Percentiles rank a stretch among this genome's conserved stretches.
These are phyloP conservation scores for Calliopum simillimum DNA, from an alignment of 2,888 invertebrate genomes.

Conservation along the genomic window DNA sequence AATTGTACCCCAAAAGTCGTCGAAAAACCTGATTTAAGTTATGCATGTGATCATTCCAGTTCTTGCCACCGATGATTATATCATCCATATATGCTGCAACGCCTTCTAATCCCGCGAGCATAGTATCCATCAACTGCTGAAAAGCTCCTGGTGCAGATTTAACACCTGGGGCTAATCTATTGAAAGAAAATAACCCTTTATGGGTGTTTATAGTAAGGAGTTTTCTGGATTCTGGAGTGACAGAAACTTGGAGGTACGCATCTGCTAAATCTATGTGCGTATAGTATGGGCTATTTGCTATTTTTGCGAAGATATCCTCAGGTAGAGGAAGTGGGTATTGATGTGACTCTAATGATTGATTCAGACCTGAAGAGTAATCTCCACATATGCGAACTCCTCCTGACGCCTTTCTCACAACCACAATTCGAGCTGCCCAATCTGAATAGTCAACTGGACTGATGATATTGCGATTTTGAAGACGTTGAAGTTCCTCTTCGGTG, in stretches of 20 bases:
- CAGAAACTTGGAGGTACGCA: slow-evolving; percentile 44
- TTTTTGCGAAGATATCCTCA: slow-evolving; percentile 37
- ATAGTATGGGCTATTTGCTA: slow-evolving; percentile 23
- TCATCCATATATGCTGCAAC: no score
- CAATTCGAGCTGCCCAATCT: slow-evolving; percentile 46
- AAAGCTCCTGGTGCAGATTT: slow-evolving; percentile 25
- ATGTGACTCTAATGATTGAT: slow-evolving; percentile 38
- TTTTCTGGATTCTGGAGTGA: slow-evolving; percentile 38
- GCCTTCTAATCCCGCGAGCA: no score
- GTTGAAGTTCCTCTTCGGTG: slow-evolving; percentile 37
- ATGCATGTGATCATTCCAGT: no score
- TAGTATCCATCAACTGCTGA: slow-evolving; percentile 4
- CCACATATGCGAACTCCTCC: slow-evolving; percentile 43
- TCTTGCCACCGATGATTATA: no score
- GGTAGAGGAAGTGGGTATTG: slow-evolving; percentile 40
- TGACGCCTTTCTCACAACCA: slow-evolving; percentile 36
- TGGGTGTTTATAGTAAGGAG: slow-evolving; percentile 40
- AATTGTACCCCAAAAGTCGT: no score
- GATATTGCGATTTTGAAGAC: slow-evolving; percentile 36
- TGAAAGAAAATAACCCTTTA: slow-evolving; percentile 38
- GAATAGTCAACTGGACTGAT: slow-evolving; percentile 41
- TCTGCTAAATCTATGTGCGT: slow-evolving; percentile 41
- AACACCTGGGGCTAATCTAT: slow-evolving; percentile 36
- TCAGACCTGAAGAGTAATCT: slow-evolving; percentile 45
- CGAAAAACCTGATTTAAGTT: neutral